These are phyloP conservation scores for Drosophila koepferae DNA, from an alignment of 2,888 invertebrate species.

Conservation along the genomic window DNA sequence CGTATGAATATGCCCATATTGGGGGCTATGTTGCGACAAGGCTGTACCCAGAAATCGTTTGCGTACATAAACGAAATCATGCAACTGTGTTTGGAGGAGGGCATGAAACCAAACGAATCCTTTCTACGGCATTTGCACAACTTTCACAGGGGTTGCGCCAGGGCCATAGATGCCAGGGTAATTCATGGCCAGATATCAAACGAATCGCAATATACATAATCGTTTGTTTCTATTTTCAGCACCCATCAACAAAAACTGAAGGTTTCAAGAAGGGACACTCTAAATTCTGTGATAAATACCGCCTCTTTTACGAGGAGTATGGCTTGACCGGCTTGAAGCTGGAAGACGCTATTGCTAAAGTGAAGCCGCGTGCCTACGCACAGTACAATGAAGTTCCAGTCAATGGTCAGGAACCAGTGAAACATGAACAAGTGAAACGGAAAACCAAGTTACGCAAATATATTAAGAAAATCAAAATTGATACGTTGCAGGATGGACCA, in stretches of 20 bases:
- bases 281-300: constrained; percentile 86
- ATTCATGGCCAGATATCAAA: constrained; percentile 26
- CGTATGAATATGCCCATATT: constrained; percentile 91
- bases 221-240: constrained; percentile 78
- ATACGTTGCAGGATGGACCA: constrained; percentile 72
- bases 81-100: constrained; percentile 87
- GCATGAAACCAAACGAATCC: constrained; percentile 87
- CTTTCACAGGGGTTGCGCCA: constrained; percentile 87
- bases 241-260: constrained; percentile 77
- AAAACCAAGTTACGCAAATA: constrained; percentile 83
- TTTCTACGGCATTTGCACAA: constrained; percentile 88
- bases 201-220: background rate
- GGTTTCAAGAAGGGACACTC: constrained; percentile 84
- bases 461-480: constrained; percentile 84
- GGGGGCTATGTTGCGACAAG: constrained; percentile 90
- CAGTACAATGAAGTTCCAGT: constrained; percentile 86
- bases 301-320: constrained; percentile 85
- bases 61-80: constrained; percentile 89
- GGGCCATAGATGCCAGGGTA: constrained; percentile 86
- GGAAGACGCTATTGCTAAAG: constrained; percentile 84
- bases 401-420: constrained; percentile 78
- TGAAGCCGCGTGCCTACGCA: constrained; percentile 88
- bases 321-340: constrained; percentile 84
- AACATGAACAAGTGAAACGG: constrained; percentile 73
- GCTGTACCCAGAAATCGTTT: constrained; percentile 87